Base-by-base conservation (phyloP, 2,888 invertebrate genomes). In the Cataglyphis livida region DNA sequence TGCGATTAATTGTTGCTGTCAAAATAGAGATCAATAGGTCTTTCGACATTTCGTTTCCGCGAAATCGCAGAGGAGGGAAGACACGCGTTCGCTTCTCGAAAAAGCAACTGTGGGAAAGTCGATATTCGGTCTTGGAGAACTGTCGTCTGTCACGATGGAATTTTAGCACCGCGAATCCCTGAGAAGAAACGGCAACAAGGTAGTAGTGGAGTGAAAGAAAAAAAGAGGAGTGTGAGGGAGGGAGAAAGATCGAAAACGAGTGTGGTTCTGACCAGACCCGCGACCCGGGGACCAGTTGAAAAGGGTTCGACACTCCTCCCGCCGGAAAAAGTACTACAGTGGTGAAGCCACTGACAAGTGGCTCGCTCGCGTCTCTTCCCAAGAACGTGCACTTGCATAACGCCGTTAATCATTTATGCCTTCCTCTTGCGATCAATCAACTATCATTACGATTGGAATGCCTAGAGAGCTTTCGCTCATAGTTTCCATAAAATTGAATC, bases 81-180 rank as follows among this genome's bases (percentile, higher is more conserved):
- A 51, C 28, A 32, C 71, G 78, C 25, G 79, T 83, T 87, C 76
- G 85, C 85, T 88, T 86, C 88, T 87, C 88, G 87, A 91, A 70
- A 79, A 91, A 90, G 86, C 65, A 83, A 84, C 88, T 91, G 93
- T 93, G 92, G 90, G 92, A 93, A 93, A 92, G 90, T 92, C 87
- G 85, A 87, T 86, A 87, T 88, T 84, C 81, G 51, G 28, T 12
- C 44, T 65, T 21, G 74, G 84, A 71, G 79, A 66, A 82, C 51
- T 84, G 76, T 83, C 81, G 75, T 75, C 79, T 76, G 86, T 68
- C 83, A 81, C 81, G 73, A 54, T 79, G 89, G 91, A 91, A 91
- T 91, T 91, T 91, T 91, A 88, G 86, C 90, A 89, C 87, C 91
- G 85, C 88, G 86, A 89, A 86, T 84, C 86, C 74, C 78, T 90